phyloP scores from a whole-genome alignment of 1,140 invertebrate species.

The Neodiprion lecontei region DNA sequence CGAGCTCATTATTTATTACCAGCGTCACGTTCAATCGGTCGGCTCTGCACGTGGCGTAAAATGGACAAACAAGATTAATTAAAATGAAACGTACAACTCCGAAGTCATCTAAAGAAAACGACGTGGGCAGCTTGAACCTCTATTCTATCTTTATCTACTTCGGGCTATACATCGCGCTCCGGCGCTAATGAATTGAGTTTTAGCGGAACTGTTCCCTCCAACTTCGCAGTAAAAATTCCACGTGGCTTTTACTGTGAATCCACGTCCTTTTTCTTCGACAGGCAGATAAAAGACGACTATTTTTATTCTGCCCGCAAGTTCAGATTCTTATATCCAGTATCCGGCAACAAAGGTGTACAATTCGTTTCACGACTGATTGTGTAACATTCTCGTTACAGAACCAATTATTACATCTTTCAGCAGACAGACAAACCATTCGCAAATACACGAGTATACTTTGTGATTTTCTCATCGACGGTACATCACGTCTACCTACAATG shows the following conservation, averaged over 20 bases:
- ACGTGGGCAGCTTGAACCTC: neutral
- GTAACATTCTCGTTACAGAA: no score
- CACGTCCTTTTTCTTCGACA: no score
- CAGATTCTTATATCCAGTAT: no score
- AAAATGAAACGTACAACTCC: neutral
- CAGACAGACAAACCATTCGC: no score
- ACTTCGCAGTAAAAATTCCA: constrained; percentile 2
- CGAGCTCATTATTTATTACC: constrained; percentile 1
- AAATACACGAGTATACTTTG: no score
- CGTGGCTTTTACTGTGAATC: neutral
- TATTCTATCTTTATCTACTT: neutral
- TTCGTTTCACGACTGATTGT: no score
- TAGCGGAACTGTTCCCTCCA: neutral
- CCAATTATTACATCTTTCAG: no score
- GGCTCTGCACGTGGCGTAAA: constrained; percentile 4
- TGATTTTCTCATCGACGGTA: no score
- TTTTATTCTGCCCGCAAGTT: no score
- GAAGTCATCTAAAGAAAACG: neutral
- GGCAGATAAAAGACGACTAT: no score
- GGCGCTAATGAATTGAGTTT: constrained; percentile 5
- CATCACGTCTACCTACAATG: no score
- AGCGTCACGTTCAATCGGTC: neutral
- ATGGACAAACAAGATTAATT: constrained; percentile 5
- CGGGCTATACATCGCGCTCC: neutral
- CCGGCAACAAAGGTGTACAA: no score